These are phyloP conservation scores for Dione juno DNA, from an alignment of 2,888 invertebrate species.

Conservation along the genomic window DNA sequence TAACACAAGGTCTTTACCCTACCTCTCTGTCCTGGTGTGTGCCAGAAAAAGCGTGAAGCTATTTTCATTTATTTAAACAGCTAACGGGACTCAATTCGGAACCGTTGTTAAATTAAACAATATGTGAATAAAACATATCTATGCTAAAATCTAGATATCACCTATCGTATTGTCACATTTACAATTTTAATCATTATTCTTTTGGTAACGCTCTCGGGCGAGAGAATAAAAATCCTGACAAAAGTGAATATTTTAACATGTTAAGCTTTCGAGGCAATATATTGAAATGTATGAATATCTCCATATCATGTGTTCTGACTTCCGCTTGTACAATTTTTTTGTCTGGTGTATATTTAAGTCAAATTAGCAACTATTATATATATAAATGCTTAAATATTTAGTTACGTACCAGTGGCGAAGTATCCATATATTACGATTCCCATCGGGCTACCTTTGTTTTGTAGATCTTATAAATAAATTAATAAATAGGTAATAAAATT, in stretches of 20 bases:
- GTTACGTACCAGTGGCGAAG: too few relatives aligned
- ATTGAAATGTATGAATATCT: slow-evolving; percentile 12
- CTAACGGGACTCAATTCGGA: slow-evolving; percentile 17
- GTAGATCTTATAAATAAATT: too few relatives aligned
- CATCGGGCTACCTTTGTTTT: too few relatives aligned
- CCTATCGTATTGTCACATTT: slow-evolving; percentile 5
- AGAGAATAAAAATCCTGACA: background rate
- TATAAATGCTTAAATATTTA: too few relatives aligned
- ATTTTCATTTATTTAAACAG: background rate
- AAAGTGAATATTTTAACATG: slow-evolving; percentile 8
- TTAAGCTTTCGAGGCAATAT: background rate
- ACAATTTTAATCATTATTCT: slow-evolving; percentile 4
- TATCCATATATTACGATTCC: too few relatives aligned
- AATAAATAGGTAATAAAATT: too few relatives aligned
- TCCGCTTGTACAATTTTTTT: background rate
- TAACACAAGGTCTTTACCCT: too few relatives aligned
- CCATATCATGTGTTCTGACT: background rate
- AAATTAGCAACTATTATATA: background rate
- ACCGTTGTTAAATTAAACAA: slow-evolving; percentile 9
- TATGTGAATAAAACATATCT: slow-evolving; percentile 17
- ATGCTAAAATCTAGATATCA: background rate
- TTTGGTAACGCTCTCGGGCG: slow-evolving; percentile 1
- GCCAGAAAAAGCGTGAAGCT: too few relatives aligned
- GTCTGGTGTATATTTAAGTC: background rate
- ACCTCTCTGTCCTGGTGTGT: too few relatives aligned